phyloP scores from a whole-genome alignment of 2,888 invertebrate species.

The Trachelus iudaicus region DNA sequence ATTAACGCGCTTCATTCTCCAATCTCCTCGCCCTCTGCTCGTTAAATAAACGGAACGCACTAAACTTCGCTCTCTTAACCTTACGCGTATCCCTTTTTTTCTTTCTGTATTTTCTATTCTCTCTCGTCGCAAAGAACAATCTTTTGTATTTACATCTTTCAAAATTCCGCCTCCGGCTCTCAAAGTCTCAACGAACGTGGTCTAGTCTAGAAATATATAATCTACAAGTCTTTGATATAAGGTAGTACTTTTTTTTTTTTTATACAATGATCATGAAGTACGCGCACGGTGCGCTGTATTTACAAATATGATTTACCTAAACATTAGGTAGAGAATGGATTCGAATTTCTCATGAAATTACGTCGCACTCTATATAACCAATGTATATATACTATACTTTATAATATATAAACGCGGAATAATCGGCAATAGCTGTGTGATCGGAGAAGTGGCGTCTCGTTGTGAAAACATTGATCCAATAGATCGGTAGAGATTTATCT shows the following conservation, averaged over 20 bases:
- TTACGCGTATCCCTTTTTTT: no score
- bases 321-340: slow-evolving; percentile 11
- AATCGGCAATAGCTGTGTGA: no score
- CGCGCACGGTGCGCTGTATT: slow-evolving; percentile 14
- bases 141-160: slow-evolving; percentile 3
- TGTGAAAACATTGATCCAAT: no score
- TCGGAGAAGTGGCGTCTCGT: no score
- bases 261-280: slow-evolving; percentile 23
- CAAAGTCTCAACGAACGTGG: slow-evolving; percentile 17
- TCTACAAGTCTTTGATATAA: slow-evolving; percentile 47
- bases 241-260: slow-evolving; percentile 27
- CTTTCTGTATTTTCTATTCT: slow-evolving; percentile 10
- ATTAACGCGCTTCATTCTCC: no score
- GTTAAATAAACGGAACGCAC: no score
- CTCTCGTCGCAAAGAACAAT: slow-evolving; percentile 8
- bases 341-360: neutral
- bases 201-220: slow-evolving; percentile 41
- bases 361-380: no score
- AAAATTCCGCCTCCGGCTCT: slow-evolving; percentile 3
- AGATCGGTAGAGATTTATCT: no score
- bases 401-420: no score
- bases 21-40: no score
- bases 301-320: slow-evolving; percentile 26
- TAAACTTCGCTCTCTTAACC: no score
- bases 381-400: no score